Evolutionary conservation across 53 echinoderm and acorn worm species (phyloP).

Genomic region (Hippasteria phrygiana): DNA sequence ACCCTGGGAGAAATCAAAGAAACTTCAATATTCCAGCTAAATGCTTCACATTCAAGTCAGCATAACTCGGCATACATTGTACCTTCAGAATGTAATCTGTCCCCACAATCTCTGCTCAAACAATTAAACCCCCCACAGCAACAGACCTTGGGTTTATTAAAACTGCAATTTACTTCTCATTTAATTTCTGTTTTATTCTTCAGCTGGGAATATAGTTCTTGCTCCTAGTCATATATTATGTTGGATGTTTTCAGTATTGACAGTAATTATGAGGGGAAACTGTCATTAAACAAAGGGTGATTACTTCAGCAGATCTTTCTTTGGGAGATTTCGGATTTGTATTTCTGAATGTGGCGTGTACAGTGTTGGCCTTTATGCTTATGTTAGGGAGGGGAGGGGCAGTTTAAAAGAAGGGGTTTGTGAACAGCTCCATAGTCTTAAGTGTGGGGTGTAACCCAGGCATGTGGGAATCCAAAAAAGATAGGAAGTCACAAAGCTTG

Average conservation of each 20-base stretch:
- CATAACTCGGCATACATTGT: too few species aligned
- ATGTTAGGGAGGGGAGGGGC: background rate
- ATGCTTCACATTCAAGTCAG: background rate
- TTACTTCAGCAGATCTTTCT: background rate
- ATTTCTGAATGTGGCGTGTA: background rate
- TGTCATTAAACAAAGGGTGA: background rate
- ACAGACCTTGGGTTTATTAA: background rate
- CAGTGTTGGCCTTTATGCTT: background rate
- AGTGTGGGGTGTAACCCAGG: too few species aligned
- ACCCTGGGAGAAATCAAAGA: background rate
- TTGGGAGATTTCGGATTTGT: too few species aligned
- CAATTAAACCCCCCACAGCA: background rate
- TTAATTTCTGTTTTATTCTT: constrained; percentile 1
- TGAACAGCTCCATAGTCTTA: too few species aligned
- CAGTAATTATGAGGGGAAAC: background rate
- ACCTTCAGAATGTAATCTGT: constrained; percentile 16
- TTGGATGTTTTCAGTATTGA: background rate
- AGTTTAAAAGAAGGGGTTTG: background rate
- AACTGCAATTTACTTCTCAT: constrained; percentile 37
- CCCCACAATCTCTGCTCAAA: background rate
- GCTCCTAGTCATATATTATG: background rate
- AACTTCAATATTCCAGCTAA: constrained; percentile 47
- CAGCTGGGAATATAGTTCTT: constrained; percentile 21
- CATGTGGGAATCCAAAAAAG: too few species aligned
- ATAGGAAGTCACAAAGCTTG: too few species aligned